phyloP scores from a whole-genome alignment of 2,888 invertebrate species.

The Mythimna impura region DNA sequence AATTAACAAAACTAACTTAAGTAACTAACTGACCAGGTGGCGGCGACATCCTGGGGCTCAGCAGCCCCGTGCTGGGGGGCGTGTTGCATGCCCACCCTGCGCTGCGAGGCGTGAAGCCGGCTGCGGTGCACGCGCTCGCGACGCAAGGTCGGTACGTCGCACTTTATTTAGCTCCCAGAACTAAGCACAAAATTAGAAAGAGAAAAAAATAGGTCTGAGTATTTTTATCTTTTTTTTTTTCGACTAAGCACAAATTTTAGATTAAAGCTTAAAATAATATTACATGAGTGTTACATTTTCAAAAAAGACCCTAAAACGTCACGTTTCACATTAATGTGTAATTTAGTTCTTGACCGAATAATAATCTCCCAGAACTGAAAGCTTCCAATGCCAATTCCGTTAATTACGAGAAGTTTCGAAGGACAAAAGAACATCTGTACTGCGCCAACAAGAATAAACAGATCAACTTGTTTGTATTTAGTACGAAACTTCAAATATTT shows the following conservation, averaged over 20 bases:
- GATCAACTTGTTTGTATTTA: not conserved
- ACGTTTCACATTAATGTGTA: too few relatives aligned
- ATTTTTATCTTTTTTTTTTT: not conserved
- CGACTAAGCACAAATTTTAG: too few relatives aligned
- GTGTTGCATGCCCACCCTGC: conserved; percentile 91
- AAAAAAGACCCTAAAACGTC: too few relatives aligned
- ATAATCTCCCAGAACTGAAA: too few relatives aligned
- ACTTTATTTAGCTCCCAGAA: conserved; percentile 67
- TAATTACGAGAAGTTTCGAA: too few relatives aligned
- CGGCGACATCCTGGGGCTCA: conserved; percentile 86
- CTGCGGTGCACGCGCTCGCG: conserved; percentile 86
- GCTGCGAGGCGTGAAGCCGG: conserved; percentile 91
- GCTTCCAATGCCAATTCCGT: too few relatives aligned
- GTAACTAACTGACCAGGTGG: conserved; percentile 78
- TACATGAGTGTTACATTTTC: too few relatives aligned
- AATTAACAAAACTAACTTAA: conserved; percentile 51
- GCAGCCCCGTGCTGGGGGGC: conserved; percentile 85
- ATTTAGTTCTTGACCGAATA: too few relatives aligned
- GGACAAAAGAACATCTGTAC: not conserved
- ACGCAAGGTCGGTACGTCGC: conserved; percentile 90
- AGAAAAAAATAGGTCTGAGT: rapidly evolving
- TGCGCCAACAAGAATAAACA: not conserved
- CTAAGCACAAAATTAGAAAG: conserved; percentile 26
- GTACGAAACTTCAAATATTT: not conserved
- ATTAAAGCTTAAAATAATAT: too few relatives aligned